Percentiles rank a stretch among this genome's conserved stretches.
Conservation (phyloP, 1,140 invertebrate species). For the Ridgeia piscesae region DNA sequence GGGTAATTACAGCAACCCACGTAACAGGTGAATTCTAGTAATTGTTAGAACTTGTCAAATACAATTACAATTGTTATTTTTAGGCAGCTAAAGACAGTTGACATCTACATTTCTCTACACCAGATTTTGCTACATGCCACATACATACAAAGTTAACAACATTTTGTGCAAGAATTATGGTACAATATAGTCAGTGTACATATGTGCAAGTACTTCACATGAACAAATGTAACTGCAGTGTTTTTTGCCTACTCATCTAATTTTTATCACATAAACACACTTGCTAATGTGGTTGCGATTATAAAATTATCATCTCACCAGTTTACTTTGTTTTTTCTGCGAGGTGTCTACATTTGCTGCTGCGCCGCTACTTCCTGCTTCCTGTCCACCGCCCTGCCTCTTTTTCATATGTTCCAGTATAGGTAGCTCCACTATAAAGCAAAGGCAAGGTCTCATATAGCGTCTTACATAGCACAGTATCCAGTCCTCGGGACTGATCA, state of each 20-base stretch:
- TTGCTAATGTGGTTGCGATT: too few species aligned
- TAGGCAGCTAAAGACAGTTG: too few species aligned
- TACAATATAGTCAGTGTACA: too few species aligned
- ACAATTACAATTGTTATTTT: too few species aligned
- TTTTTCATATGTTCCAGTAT: constrained; percentile 41
- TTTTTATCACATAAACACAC: not conserved
- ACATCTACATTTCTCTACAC: too few species aligned
- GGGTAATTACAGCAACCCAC: too few species aligned
- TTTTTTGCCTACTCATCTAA: not conserved
- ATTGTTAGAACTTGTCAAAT: too few species aligned
- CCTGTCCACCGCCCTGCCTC: constrained; percentile 24
- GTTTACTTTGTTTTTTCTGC: constrained; percentile 17
- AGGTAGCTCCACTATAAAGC: constrained; percentile 42
- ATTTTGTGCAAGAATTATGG: too few species aligned
- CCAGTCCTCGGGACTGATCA: not conserved
- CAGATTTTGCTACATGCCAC: too few species aligned
- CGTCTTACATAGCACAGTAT: not conserved
- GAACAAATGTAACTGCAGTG: not conserved
- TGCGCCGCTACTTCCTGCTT: not conserved
- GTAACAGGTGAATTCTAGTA: too few species aligned
- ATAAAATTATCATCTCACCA: constrained; percentile 19
- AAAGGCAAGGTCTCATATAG: not conserved
- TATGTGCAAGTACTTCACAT: not conserved
- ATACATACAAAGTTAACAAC: too few species aligned
- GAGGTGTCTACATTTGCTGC: not conserved